phyloP scores from a whole-genome alignment of 2,888 invertebrate genomes.

The Pyrgus malvae region DNA sequence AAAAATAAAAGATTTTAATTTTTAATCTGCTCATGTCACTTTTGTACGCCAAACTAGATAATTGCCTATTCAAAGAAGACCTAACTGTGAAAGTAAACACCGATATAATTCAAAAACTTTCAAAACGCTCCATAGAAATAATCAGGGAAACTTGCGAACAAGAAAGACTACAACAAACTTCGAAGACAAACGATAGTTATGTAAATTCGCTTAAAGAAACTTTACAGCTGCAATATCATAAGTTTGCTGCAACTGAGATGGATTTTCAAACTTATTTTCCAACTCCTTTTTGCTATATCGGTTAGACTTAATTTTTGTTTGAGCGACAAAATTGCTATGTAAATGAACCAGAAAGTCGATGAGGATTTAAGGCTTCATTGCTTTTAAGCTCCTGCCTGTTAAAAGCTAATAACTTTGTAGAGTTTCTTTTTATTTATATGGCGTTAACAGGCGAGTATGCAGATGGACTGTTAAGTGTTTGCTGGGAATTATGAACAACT shows the following conservation, averaged over 20 bases:
- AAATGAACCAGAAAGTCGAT: no score
- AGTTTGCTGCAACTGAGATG: conserved; percentile 25
- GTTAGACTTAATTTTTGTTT: conserved; percentile 5
- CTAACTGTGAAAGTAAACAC: not conserved
- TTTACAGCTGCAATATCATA: conserved; percentile 25
- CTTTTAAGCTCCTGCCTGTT: no score
- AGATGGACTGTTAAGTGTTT: no score
- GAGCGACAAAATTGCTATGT: not conserved
- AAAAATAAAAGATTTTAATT: no score
- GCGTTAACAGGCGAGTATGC: no score
- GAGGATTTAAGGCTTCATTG: no score
- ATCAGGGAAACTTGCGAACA: conserved; percentile 14
- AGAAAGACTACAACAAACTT: conserved; percentile 23
- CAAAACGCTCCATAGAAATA: conserved; percentile 11
- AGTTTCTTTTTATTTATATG: no score
- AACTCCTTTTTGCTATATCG: conserved; percentile 1
- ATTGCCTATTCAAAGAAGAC: not conserved
- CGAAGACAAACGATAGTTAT: conserved; percentile 27
- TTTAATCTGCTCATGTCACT: no score
- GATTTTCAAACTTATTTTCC: conserved; percentile 17
- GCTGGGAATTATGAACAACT: no score
- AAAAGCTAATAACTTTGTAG: no score
- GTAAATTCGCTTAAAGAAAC: conserved; percentile 27
- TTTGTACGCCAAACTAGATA: no score
- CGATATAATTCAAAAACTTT: not conserved